These are phyloP conservation scores for Intellagama lesueurii DNA, from an alignment of 2,797 vertebrate genomes.

Conservation along the genomic window DNA sequence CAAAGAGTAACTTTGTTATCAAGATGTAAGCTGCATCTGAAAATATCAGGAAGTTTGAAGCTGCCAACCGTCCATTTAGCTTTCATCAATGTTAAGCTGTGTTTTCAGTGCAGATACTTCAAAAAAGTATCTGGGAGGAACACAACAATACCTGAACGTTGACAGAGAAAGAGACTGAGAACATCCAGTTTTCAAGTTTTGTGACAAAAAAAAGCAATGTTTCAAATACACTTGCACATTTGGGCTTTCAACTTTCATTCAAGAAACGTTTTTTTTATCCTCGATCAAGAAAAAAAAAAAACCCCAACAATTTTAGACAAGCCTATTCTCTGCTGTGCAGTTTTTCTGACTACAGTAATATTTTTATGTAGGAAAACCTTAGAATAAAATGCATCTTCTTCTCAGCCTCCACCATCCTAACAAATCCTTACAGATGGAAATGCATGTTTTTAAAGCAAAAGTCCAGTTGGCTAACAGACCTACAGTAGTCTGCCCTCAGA, in stretches of 20 bases:
- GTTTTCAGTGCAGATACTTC: background rate
- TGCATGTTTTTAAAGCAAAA: background rate
- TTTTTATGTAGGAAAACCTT: too few relatives aligned
- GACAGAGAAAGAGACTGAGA: background rate
- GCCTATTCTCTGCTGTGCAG: too few relatives aligned
- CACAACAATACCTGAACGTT: background rate
- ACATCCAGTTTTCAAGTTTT: background rate
- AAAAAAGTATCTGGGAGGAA: background rate
- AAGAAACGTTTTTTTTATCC: too few relatives aligned
- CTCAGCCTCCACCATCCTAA: background rate
- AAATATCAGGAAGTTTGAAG: conserved; percentile 53
- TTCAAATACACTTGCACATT: background rate
- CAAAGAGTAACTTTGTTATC: conserved; percentile 67
- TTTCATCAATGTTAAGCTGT: conserved; percentile 13
- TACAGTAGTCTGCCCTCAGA: too few relatives aligned
- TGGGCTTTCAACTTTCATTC: too few relatives aligned
- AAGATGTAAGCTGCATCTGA: conserved; percentile 61
- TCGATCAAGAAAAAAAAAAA: too few relatives aligned
- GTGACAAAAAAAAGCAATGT: background rate
- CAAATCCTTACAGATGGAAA: background rate
- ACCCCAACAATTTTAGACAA: too few relatives aligned
- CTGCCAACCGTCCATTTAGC: conserved; percentile 34
- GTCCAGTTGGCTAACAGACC: background rate
- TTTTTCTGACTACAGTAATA: too few relatives aligned
- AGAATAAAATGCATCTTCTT: too few relatives aligned